A percentile compares a stretch with the other conserved stretches of the same genome.
These are phyloP conservation scores for Epizoanthus stellaris DNA, from an alignment of 92 coral and sea anemone species.

Conservation along the genomic window DNA sequence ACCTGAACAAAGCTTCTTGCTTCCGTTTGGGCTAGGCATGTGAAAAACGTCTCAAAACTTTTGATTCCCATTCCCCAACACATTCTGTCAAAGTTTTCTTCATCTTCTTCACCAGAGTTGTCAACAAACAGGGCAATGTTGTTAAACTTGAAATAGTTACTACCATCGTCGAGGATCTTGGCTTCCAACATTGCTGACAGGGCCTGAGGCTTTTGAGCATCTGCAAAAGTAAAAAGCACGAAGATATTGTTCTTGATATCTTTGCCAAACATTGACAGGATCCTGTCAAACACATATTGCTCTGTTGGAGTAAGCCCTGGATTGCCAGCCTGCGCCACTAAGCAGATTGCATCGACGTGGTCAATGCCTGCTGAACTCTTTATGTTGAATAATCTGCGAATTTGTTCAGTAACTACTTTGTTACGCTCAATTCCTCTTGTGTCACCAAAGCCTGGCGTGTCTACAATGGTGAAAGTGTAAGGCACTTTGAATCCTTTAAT, in stretches of 20 bases:
- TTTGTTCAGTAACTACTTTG: conserved; percentile 39
- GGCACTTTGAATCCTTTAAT: conserved; percentile 45
- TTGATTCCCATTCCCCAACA: conserved; percentile 54
- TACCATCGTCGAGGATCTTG: conserved; percentile 31
- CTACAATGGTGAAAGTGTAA: conserved; percentile 52
- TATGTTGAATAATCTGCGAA: conserved; percentile 46
- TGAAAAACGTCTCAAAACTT: conserved; percentile 50
- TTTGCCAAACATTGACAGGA: conserved; percentile 61
- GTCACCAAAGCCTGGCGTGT: conserved; percentile 61
- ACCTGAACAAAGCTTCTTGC: conserved; percentile 50
- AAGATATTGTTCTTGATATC: conserved; percentile 55
- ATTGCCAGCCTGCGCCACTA: conserved; percentile 51
- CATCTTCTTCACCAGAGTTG: conserved; percentile 29
- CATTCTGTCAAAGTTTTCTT: conserved; percentile 34
- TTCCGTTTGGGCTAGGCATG: conserved; percentile 8
- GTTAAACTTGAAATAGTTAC: conserved; percentile 42
- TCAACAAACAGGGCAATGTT: conserved; percentile 57
- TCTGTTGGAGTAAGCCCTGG: conserved; percentile 60
- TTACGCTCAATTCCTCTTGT: conserved; percentile 53
- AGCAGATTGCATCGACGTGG: conserved; percentile 58
- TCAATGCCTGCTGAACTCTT: conserved; percentile 51
- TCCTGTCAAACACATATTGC: conserved; percentile 56
- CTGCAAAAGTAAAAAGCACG: conserved; percentile 58
- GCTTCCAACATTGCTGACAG: conserved; percentile 47
- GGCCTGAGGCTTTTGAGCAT: conserved; percentile 52